phyloP scores from a whole-genome alignment of 2,888 invertebrate genomes.

The Adineta ricciae region DNA sequence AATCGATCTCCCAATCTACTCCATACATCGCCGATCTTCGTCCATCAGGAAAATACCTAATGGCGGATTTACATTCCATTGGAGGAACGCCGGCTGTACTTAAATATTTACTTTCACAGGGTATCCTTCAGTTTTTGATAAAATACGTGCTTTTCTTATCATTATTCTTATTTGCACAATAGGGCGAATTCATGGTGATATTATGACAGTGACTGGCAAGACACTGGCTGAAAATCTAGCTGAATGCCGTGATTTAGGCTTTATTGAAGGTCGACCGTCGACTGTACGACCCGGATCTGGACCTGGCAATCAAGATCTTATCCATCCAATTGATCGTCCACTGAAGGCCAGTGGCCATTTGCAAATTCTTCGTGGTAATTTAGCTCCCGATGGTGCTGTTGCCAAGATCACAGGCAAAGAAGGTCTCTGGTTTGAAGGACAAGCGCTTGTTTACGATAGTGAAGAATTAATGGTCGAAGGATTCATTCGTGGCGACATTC shows the following conservation, averaged over 20 bases:
- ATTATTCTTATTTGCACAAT: not conserved
- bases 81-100: slow-evolving; percentile 31
- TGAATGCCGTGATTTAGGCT: not conserved
- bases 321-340: slow-evolving; percentile 27
- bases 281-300: not conserved
- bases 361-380: slow-evolving; percentile 29
- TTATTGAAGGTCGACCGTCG: not conserved
- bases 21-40: slow-evolving; percentile 30
- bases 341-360: slow-evolving; percentile 27
- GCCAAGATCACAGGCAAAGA: slow-evolving; percentile 31
- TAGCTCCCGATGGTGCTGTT: slow-evolving; percentile 30
- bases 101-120: slow-evolving; percentile 21
- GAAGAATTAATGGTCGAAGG: slow-evolving; percentile 33
- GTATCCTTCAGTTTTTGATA: not conserved
- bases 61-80: slow-evolving; percentile 28
- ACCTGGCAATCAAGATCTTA: slow-evolving; percentile 24
- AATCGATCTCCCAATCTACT: not conserved
- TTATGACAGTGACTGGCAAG: slow-evolving; percentile 30
- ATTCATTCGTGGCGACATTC: slow-evolving; percentile 30
- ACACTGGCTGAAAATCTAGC: slow-evolving; percentile 32
- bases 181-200: slow-evolving; percentile 27
- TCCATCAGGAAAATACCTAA: slow-evolving; percentile 24
- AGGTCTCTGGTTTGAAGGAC: slow-evolving; percentile 28
- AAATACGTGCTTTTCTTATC: too few species aligned
- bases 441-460: slow-evolving; percentile 29